A percentile compares a stretch with the other conserved stretches of the same genome.
Conservation (phyloP, 1,140 invertebrate genomes). For the Megalopta genalis region DNA sequence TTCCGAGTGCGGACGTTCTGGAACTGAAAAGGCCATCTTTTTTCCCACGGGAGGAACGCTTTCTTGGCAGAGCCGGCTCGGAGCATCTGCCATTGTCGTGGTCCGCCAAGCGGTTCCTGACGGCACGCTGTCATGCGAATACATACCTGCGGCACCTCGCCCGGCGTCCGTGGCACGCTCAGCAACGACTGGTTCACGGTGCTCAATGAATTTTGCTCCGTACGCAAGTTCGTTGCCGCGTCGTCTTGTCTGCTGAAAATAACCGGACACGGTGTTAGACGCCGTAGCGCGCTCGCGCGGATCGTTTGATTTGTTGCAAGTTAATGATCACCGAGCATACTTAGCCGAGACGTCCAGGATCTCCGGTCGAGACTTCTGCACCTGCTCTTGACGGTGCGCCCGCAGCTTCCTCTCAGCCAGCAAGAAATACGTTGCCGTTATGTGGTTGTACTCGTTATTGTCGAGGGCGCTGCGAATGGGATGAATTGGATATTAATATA, state of each 20-base stretch:
- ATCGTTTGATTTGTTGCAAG: neutral
- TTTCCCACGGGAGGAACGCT: conserved; percentile 1
- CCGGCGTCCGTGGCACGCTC: conserved; percentile 82
- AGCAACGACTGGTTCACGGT: conserved; percentile 79
- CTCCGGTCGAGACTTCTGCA: conserved; percentile 75
- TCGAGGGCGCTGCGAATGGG: conserved; percentile 88
- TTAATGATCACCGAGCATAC: conserved; percentile 49
- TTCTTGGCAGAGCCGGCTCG: neutral
- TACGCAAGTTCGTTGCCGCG: conserved; percentile 69
- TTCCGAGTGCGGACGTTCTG: conserved; percentile 85
- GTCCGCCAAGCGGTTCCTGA: neutral
- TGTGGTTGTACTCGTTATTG: conserved; percentile 98
- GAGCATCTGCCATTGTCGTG: neutral
- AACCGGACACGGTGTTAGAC: neutral
- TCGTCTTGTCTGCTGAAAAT: conserved; percentile 68
- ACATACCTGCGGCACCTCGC: conserved; percentile 83
- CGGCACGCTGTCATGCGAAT: conserved; percentile 20
- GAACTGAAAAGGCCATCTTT: conserved; percentile 45
- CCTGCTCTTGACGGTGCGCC: conserved; percentile 85
- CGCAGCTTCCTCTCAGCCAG: conserved; percentile 95
- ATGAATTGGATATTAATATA: too few species aligned
- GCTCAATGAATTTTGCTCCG: conserved; percentile 76
- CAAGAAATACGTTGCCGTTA: conserved; percentile 98
- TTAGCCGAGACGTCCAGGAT: conserved; percentile 70
- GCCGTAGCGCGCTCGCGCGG: neutral